phyloP scores from a whole-genome alignment of 2,113 vertebrate species.

The Lagopus muta region DNA sequence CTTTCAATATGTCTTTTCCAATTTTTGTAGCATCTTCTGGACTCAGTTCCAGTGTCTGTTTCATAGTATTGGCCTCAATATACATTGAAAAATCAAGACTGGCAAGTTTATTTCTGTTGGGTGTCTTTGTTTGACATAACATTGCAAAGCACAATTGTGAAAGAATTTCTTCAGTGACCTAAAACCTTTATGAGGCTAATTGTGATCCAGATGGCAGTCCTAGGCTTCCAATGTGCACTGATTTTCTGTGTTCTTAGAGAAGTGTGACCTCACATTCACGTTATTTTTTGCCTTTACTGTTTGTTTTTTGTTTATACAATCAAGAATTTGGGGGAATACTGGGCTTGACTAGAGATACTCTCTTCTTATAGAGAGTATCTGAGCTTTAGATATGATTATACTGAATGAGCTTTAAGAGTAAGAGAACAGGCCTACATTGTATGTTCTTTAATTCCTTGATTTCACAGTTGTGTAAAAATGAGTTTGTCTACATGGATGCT shows the following conservation, averaged over 20 bases:
- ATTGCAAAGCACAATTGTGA: background rate
- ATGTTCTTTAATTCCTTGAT: background rate
- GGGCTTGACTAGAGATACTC: background rate
- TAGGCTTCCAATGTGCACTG: background rate
- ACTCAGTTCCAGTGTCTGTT: background rate
- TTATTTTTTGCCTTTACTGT: background rate
- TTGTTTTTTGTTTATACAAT: background rate
- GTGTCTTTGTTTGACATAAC: background rate
- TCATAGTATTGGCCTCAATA: background rate
- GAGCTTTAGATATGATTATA: background rate
- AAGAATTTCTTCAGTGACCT: background rate
- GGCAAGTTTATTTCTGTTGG: background rate
- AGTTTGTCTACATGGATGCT: background rate
- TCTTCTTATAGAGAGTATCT: background rate
- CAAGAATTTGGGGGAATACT: constrained; percentile 6
- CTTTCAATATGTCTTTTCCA: background rate
- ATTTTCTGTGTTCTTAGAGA: background rate
- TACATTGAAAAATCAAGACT: background rate
- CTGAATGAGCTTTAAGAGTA: background rate
- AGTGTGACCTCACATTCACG: background rate
- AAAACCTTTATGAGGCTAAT: background rate
- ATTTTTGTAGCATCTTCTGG: background rate
- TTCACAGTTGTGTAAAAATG: background rate
- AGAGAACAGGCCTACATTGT: background rate
- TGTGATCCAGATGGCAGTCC: background rate